These are phyloP conservation scores for Xenentodon cancila DNA, from an alignment of 2,797 vertebrate genomes.

Conservation along the genomic window DNA sequence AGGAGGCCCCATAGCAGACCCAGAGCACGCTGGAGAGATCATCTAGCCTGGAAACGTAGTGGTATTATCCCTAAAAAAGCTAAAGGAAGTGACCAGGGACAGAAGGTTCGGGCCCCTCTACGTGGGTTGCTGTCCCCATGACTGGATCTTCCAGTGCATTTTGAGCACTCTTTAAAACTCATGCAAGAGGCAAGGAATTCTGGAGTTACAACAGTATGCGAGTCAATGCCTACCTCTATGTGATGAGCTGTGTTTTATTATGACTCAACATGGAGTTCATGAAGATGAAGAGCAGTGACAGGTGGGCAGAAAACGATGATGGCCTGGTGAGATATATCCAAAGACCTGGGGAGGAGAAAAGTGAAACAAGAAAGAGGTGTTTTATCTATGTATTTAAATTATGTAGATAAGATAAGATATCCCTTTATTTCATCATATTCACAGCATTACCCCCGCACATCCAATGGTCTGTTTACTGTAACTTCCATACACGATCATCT, in stretches of 20 bases:
- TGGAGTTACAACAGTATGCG: neutral
- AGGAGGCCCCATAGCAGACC: too few species aligned
- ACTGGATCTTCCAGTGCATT: neutral
- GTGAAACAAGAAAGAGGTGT: neutral
- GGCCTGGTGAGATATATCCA: conserved; percentile 21
- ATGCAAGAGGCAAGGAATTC: neutral
- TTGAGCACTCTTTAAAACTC: conserved; percentile 1
- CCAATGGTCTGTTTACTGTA: too few species aligned
- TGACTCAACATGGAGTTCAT: conserved; percentile 79
- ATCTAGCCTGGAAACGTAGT: too few species aligned
- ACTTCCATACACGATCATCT: too few species aligned
- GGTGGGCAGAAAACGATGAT: conserved; percentile 23
- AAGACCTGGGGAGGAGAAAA: conserved; percentile 51
- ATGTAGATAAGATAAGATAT: too few species aligned
- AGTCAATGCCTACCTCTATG: conserved; percentile 73
- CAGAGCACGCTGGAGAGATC: too few species aligned
- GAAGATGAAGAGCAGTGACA: conserved; percentile 56
- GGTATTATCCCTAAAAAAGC: too few species aligned
- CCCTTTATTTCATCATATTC: too few species aligned
- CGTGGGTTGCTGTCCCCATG: too few species aligned
- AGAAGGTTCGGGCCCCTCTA: too few species aligned
- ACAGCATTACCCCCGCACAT: too few species aligned
- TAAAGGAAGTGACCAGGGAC: too few species aligned
- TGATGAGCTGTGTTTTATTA: conserved; percentile 58
- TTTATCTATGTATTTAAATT: neutral